These are phyloP conservation scores for Cylas formicarius DNA, from an alignment of 1,140 invertebrate species.

Conservation along the genomic window DNA sequence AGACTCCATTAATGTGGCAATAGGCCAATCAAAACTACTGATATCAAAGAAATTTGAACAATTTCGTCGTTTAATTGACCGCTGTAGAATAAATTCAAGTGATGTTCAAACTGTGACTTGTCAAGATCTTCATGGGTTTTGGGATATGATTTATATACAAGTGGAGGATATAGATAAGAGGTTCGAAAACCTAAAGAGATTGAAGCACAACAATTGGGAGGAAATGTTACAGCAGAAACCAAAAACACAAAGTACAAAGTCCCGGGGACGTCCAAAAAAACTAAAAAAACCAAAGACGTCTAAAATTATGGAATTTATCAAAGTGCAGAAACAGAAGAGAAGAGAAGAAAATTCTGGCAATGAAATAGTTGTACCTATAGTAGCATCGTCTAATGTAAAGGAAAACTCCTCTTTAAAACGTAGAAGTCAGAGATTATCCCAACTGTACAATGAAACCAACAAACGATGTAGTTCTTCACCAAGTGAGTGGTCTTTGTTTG, in stretches of 20 bases:
- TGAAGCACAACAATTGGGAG: slow-evolving; percentile 48
- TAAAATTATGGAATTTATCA: slow-evolving; percentile 22
- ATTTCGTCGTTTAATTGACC: slow-evolving; percentile 54
- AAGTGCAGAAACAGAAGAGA: slow-evolving; percentile 21
- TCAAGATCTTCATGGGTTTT: slow-evolving; percentile 66
- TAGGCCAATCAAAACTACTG: slow-evolving; percentile 61
- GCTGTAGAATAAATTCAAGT: slow-evolving; percentile 49
- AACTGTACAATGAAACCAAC: slow-evolving; percentile 1
- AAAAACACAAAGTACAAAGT: slow-evolving; percentile 13
- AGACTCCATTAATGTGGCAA: slow-evolving; percentile 57
- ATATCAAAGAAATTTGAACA: slow-evolving; percentile 61
- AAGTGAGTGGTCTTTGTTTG: neutral
- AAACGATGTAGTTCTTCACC: neutral
- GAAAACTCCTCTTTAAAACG: no score
- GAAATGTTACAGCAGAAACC: slow-evolving; percentile 37
- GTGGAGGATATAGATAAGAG: slow-evolving; percentile 47
- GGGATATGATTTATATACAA: slow-evolving; percentile 67
- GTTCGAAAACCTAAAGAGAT: slow-evolving; percentile 46
- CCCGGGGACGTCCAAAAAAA: slow-evolving; percentile 13
- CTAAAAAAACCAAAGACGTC: slow-evolving; percentile 12
- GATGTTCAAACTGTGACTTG: slow-evolving; percentile 49
- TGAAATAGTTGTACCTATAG: no score
- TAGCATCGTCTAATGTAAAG: no score
- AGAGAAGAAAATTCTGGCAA: slow-evolving; percentile 4
- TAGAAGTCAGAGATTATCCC: neutral